Conservation (phyloP, 2,888 invertebrate genomes). For the Aleiodes testaceus region DNA sequence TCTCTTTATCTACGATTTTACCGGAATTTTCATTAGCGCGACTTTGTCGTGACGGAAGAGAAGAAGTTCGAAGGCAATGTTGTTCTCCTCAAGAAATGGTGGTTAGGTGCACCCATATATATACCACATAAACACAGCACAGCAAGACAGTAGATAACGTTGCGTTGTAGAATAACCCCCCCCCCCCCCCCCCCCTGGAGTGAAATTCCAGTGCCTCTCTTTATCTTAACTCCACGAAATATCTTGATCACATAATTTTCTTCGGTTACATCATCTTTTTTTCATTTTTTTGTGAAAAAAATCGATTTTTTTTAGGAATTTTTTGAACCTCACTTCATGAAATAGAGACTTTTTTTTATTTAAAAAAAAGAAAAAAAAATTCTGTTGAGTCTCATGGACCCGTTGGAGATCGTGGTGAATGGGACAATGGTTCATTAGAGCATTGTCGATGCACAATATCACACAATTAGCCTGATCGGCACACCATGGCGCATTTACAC, state of each 20-base stretch:
- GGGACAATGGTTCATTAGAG: conserved; percentile 71
- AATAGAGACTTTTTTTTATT: no score
- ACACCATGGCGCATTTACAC: not conserved
- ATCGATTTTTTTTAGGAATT: no score
- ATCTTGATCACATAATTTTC: conserved; percentile 56
- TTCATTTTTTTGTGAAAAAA: no score
- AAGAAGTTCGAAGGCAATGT: conserved; percentile 12
- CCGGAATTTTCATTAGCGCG: conserved; percentile 68
- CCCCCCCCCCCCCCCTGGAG: conserved; percentile 25
- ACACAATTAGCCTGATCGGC: conserved; percentile 63
- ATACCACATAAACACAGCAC: conserved; percentile 27
- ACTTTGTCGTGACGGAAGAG: conserved; percentile 65
- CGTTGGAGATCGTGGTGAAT: not conserved
- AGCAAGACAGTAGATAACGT: conserved; percentile 37
- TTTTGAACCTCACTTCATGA: no score
- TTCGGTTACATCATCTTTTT: conserved; percentile 17
- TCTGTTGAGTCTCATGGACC: not conserved
- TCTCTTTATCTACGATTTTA: conserved; percentile 49
- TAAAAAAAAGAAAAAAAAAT: no score
- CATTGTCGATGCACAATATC: conserved; percentile 70
- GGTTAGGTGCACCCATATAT: conserved; percentile 49
- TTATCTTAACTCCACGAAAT: conserved; percentile 37
- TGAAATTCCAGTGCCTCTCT: conserved; percentile 49
- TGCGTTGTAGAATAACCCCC: conserved; percentile 46
- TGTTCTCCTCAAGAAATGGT: conserved; percentile 21